Evolutionary conservation across 92 coral and sea anemone species (phyloP).

Genomic region (Zoanthus gigantus): DNA sequence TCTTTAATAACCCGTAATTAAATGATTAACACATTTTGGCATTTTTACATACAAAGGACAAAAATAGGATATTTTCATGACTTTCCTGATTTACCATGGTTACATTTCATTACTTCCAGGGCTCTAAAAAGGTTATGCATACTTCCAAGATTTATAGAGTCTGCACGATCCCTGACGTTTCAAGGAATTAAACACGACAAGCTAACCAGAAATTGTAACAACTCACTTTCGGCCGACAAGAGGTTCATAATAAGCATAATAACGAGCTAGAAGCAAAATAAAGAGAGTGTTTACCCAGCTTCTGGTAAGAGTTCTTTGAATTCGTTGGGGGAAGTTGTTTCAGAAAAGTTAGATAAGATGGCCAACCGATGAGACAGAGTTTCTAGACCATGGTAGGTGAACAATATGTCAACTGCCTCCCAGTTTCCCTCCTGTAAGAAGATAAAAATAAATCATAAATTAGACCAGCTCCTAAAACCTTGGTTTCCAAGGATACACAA

Average conservation of each 20-base stretch:
- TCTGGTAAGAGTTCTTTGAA: conserved; percentile 87
- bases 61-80: too few relatives aligned
- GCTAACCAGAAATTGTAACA: background rate
- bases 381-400: conserved; percentile 89
- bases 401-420: conserved; percentile 88
- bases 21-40: too few relatives aligned
- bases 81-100: too few relatives aligned
- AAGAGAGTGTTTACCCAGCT: conserved; percentile 78
- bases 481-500: too few relatives aligned
- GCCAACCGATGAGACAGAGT: conserved; percentile 94
- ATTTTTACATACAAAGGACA: too few relatives aligned
- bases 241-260: background rate
- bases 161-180: background rate
- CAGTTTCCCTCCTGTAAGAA: conserved; percentile 85
- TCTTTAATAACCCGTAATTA: too few relatives aligned
- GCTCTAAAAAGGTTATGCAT: too few relatives aligned
- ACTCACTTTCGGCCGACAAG: background rate
- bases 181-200: background rate
- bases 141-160: too few relatives aligned
- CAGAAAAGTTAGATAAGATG: conserved; percentile 89
- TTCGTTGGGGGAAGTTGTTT: conserved; percentile 84
- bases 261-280: background rate
- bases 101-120: too few relatives aligned
- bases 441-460: background rate
- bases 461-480: too few relatives aligned